Evolutionary conservation across 2,797 vertebrate genomes (phyloP), one percentile per base, ranked within the genome.

Genomic region (Steatocranus sp.): DNA sequence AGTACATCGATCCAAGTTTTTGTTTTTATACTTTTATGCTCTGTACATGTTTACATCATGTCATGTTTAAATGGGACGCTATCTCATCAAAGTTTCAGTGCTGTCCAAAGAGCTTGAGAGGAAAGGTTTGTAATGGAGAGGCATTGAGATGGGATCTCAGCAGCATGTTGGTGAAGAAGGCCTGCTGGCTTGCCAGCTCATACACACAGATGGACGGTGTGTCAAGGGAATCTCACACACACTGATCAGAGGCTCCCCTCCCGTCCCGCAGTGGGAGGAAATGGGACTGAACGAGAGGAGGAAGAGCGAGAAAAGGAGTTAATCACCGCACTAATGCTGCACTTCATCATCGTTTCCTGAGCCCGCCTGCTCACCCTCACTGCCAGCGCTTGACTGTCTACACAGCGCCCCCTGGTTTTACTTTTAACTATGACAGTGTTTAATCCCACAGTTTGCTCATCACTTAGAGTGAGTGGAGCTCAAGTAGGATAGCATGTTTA

Each of bases 321-420:
- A 97, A 96, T 97, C 96, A 96, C 95, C 88, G 86, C 85, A 79
- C 95, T 96, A 96, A 96, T 96, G 96, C 94, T 91, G 93, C 92
- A 96, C 95, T 97, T 96, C 95, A 96, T 97, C 96, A 96, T 96
- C 92, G 94, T 96, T 96, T 96, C 94, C 93, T 91, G 88, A 94
- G 91, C 90, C 91, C 81, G 94, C 91, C 93, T 92, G 93, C 91
- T 94, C 90, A 85, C 86, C 83, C 89, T 88, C 58, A 23, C 90
- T 84, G 90, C 83, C 83, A 85, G 82, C 27, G 41, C 83, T 91
- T 82, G 82, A 85, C 88, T 88, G 90, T 92, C 91, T 92, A 83
- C 91, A 92, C 92, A 92, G 94, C 91, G 92, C 92, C 93, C 89
- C 91, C 91, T 91, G 83, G 89, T 90, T 86, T 79, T 58, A 15